Conservation (phyloP, 2,888 invertebrate genomes). For the Timema podura region DNA sequence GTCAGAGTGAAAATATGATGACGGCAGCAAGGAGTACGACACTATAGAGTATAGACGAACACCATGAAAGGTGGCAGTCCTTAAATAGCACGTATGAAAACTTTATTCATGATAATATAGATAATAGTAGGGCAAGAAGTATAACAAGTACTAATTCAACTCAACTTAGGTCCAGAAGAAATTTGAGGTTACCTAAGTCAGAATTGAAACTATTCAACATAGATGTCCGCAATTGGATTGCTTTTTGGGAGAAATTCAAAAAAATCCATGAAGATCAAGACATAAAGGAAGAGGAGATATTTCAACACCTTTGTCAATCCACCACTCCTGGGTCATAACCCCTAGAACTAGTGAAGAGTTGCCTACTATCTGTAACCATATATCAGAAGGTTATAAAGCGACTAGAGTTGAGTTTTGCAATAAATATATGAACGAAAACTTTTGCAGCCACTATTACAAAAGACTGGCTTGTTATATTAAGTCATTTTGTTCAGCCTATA, state of each 20-base stretch:
- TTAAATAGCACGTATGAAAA: not conserved
- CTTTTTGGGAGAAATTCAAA: not conserved
- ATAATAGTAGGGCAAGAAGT: not conserved
- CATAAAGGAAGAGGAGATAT: not conserved
- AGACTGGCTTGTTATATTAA: not conserved
- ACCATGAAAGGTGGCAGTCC: not conserved
- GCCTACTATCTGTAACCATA: not conserved
- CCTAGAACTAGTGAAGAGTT: not conserved
- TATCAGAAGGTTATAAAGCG: not conserved
- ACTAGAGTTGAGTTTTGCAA: not conserved
- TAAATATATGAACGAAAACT: not conserved
- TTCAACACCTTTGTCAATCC: not conserved
- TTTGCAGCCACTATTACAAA: not conserved
- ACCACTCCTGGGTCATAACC: not conserved
- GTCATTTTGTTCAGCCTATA: not conserved
- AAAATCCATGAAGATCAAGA: conserved; percentile 1
- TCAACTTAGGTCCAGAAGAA: not conserved
- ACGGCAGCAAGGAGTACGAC: not conserved
- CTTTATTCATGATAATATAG: not conserved
- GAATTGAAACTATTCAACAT: not conserved
- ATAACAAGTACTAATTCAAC: not conserved
- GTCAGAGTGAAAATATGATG: not conserved
- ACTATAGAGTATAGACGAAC: not conserved
- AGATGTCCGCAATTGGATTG: not conserved
- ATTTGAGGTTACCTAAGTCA: not conserved